Conservation (phyloP, 2,113 vertebrate species). For the Chaenogobius annularis region DNA sequence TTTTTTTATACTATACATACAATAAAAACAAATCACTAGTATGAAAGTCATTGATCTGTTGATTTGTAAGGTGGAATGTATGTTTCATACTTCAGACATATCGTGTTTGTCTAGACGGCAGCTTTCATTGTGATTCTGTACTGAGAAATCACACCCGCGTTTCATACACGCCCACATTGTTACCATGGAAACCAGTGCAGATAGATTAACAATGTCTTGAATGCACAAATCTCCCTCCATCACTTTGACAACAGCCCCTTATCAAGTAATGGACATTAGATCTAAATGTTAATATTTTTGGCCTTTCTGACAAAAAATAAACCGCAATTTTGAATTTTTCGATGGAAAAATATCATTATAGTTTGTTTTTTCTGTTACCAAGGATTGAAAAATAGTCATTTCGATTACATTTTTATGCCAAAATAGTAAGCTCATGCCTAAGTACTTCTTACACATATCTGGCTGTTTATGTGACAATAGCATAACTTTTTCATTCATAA, state of each 20-base stretch:
- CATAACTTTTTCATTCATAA: no score
- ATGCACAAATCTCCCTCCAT: constrained; percentile 17
- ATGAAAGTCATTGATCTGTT: background rate
- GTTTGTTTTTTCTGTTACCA: no score
- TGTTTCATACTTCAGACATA: background rate
- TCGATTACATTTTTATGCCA: no score
- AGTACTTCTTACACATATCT: no score
- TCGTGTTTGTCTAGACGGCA: constrained; percentile 19
- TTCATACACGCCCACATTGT: constrained; percentile 12
- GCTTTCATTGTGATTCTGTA: constrained; percentile 11
- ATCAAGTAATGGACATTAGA: background rate
- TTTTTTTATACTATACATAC: no score
- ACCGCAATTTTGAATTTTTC: no score
- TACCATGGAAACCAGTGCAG: constrained; percentile 33
- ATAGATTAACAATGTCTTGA: constrained; percentile 19
- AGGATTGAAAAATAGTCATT: no score
- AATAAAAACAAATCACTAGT: background rate
- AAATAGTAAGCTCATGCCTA: no score
- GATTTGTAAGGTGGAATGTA: background rate
- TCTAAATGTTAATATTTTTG: no score
- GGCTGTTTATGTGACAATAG: no score
- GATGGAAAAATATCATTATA: no score
- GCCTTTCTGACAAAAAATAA: no score
- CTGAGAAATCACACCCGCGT: background rate
- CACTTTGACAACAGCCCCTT: background rate